Conservation (phyloP, 2,113 vertebrate genomes). For the Gorsachius goisagi region DNA sequence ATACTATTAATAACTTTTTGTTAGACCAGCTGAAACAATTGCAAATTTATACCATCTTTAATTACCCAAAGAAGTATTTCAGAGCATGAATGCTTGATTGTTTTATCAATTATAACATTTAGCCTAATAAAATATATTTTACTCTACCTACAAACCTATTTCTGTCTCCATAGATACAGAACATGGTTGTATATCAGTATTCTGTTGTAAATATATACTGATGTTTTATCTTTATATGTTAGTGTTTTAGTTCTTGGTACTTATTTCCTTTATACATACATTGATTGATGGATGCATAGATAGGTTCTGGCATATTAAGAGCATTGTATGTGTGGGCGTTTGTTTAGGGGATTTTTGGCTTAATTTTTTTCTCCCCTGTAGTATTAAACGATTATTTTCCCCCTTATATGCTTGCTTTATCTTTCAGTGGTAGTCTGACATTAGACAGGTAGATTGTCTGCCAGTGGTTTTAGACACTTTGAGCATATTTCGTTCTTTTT, state of each 20-base stretch:
- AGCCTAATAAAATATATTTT: neutral
- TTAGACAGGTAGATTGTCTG: neutral
- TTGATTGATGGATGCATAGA: neutral
- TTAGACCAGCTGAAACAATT: neutral
- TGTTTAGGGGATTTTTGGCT: neutral
- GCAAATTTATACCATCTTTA: neutral
- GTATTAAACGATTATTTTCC: neutral
- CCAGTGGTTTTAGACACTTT: neutral
- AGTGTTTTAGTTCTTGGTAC: neutral
- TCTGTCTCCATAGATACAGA: neutral
- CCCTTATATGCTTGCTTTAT: neutral
- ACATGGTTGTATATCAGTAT: neutral
- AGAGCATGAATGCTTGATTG: neutral
- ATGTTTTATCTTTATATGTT: neutral
- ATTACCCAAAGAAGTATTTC: neutral
- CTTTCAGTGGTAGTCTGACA: neutral
- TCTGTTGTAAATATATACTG: neutral
- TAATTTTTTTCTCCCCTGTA: neutral
- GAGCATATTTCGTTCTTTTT: neutral
- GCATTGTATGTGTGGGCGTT: neutral
- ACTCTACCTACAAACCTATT: neutral
- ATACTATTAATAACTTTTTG: neutral
- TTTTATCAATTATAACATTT: neutral
- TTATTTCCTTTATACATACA: neutral
- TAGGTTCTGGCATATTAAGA: neutral